Conservation (phyloP, 2,113 vertebrate species). For the Pelecanus crispus region DNA sequence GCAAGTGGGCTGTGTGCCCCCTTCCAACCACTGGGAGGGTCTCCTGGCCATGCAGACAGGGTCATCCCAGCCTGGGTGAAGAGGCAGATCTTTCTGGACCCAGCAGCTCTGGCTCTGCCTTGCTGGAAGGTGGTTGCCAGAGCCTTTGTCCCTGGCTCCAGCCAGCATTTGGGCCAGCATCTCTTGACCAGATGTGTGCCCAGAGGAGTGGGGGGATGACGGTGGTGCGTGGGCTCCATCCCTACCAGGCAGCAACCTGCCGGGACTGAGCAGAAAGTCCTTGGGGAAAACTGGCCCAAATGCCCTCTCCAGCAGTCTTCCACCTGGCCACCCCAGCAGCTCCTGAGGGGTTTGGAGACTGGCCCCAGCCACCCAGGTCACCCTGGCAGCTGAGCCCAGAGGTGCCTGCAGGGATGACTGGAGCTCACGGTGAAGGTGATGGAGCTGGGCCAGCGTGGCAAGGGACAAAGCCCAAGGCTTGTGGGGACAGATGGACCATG, state of each 20-base stretch:
- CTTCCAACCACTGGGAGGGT: neutral
- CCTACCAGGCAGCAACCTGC: neutral
- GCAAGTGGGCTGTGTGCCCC: neutral
- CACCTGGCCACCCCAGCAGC: fast-evolving
- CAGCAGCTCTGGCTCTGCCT: neutral
- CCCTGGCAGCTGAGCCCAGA: fast-evolving
- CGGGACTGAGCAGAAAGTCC: neutral
- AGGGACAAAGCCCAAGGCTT: neutral
- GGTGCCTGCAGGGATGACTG: fast-evolving
- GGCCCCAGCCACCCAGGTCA: neutral
- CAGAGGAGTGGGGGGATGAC: fast-evolving
- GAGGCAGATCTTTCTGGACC: neutral
- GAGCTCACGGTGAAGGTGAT: fast-evolving
- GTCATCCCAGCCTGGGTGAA: neutral
- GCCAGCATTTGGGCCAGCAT: neutral
- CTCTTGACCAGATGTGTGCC: slow-evolving; percentile 32
- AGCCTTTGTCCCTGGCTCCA: slow-evolving; percentile 25
- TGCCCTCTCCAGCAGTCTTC: neutral
- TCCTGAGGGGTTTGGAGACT: fast-evolving
- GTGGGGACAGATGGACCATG: neutral
- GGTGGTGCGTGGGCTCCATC: neutral
- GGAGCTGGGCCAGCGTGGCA: neutral
- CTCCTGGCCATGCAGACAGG: neutral
- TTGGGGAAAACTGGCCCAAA: neutral
- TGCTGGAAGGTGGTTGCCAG: neutral